Evolutionary conservation across 2,113 vertebrate species (phyloP), one percentile per base, ranked within the genome.

Genomic region (Engystomops pustulosus): DNA sequence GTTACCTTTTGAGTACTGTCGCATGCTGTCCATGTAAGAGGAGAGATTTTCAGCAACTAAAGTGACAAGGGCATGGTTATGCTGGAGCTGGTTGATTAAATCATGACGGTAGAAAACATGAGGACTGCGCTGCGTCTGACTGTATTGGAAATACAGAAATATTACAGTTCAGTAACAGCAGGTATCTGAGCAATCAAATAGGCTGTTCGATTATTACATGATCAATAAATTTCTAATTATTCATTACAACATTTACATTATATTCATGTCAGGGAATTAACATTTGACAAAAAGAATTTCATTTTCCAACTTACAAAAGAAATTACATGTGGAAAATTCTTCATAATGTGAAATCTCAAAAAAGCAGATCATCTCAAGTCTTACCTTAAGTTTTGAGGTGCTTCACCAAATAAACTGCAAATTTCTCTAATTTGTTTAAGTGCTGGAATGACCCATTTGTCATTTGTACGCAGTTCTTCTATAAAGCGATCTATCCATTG

Each of bases 401-500:
- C 98, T 95, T 99, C 98, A 87, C 97, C 98, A 93, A 99, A 99
- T 88, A 99, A 96, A 93, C 97, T 99, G 91, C 98, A 99, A 87
- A 99, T 99, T 94, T 99, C 98, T 92, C 97, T 95, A 87, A 99
- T 99, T 89, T 99, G 98, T 91, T 99, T 99, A 89, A 99, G 90
- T 86, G 98, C 98, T 86, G 98, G 98, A 88, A 99, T 99, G 86
- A 99, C 98, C 98, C 98, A 99, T 89, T 99, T 99, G 90, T 99
- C 98, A 90, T 99, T 99, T 89, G 98, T 99, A 90, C 98, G 96
- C 89, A 99, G 94, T 86, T 99, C 98, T 93, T 99, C 98, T 94
- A 99, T 99, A 92, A 99, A 99, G 78, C 97, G 96, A 91, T 99
- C 97, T 89, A 99, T 99, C 98, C 98, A 99, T 84, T 99, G 98